Evolutionary conservation across 2,888 invertebrate species (phyloP).

Genomic region (Coremacera marginata): DNA sequence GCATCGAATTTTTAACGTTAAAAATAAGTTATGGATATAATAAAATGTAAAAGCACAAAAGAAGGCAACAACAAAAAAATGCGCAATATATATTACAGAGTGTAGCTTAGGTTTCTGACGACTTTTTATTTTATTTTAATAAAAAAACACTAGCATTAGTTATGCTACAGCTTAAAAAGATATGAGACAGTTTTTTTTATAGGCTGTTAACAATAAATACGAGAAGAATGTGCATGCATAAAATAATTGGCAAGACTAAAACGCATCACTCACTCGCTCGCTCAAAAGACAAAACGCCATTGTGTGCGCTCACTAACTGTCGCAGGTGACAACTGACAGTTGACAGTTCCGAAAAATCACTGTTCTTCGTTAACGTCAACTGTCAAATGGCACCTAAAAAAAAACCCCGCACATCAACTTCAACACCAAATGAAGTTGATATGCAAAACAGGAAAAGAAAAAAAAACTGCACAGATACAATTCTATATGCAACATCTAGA

Average conservation of each 20-base stretch:
- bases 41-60: slow-evolving; percentile 11
- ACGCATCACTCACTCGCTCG: neutral
- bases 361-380: neutral
- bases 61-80: neutral
- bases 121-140: no score
- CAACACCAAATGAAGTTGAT: no score
- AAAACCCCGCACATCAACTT: no score
- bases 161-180: no score
- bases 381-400: neutral
- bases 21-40: slow-evolving; percentile 1
- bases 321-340: slow-evolving; percentile 15
- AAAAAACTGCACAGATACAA: neutral
- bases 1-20: neutral
- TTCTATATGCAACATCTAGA: neutral
- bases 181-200: no score
- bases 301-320: neutral
- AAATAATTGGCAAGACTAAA: slow-evolving; percentile 22
- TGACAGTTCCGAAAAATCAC: no score
- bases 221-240: neutral
- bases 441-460: no score
- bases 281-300: neutral
- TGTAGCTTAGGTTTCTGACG: no score
- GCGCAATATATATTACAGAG: neutral
- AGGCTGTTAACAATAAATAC: neutral
- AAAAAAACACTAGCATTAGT: no score